These are phyloP conservation scores for Hymenopus coronatus DNA, from an alignment of 2,888 invertebrate genomes.

Conservation along the genomic window DNA sequence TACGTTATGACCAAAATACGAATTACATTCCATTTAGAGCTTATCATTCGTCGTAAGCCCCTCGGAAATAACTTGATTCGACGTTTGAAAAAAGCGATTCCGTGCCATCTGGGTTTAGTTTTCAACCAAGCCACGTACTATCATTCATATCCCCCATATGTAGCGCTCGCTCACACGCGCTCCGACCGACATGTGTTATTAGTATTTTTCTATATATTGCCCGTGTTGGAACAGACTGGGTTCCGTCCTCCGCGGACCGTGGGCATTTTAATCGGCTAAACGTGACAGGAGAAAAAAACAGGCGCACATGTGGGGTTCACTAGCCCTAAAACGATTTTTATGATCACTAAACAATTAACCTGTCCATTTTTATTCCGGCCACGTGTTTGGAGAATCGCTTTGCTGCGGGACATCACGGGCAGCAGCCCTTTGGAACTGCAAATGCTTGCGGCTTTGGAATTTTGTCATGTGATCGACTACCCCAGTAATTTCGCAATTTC, in stretches of 20 bases:
- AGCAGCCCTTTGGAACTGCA: background rate
- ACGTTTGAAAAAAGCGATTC: constrained; percentile 11
- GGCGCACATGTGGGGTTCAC: background rate
- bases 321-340: background rate
- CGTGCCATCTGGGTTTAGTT: constrained; percentile 15
- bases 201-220: background rate
- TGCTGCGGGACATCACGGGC: background rate
- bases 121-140: constrained; percentile 5
- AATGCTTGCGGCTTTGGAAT: background rate
- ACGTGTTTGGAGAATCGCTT: background rate
- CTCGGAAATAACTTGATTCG: constrained; percentile 7
- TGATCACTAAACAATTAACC: background rate
- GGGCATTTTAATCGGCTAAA: constrained; percentile 2
- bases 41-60: background rate
- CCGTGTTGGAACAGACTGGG: background rate
- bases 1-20: background rate
- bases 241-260: background rate
- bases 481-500: background rate
- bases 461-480: background rate
- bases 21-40: background rate
- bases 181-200: background rate
- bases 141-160: constrained; percentile 3
- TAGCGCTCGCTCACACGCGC: background rate
- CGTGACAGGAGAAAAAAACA: background rate
- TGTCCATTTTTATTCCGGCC: background rate